These are phyloP conservation scores for Acleris literana DNA, from an alignment of 2,888 invertebrate genomes.

Conservation along the genomic window DNA sequence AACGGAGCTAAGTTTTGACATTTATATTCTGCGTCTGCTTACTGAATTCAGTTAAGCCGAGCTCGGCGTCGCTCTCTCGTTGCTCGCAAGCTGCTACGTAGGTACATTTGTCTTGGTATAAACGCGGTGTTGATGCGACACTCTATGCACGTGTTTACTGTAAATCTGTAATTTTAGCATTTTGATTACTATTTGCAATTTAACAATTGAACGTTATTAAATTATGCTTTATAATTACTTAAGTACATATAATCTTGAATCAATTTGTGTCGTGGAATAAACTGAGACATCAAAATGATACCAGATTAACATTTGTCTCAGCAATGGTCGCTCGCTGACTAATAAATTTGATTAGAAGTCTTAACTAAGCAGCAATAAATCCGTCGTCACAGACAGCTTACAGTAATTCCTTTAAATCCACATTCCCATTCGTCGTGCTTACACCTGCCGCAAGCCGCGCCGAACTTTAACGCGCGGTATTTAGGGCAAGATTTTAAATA, in stretches of 20 bases:
- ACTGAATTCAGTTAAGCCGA: constrained; percentile 51
- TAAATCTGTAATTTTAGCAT: not conserved
- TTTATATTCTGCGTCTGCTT: constrained; percentile 48
- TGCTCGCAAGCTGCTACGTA: constrained; percentile 46
- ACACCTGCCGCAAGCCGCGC: constrained; percentile 53
- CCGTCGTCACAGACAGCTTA: constrained; percentile 51
- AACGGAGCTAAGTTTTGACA: constrained; percentile 40
- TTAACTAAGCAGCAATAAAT: constrained; percentile 54
- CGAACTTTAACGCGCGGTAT: constrained; percentile 46
- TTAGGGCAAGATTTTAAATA: constrained; percentile 53
- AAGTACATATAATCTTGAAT: too few species aligned
- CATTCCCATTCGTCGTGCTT: constrained; percentile 48
- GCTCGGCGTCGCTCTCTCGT: constrained; percentile 49
- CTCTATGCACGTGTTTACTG: constrained; percentile 1
- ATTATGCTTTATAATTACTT: not conserved
- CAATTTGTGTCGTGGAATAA: not conserved
- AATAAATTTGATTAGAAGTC: constrained; percentile 54
- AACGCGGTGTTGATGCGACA: constrained; percentile 27
- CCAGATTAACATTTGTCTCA: constrained; percentile 13
- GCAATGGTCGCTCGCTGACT: constrained; percentile 20
- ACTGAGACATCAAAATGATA: constrained; percentile 3
- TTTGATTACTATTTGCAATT: constrained; percentile 6
- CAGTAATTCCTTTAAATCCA: constrained; percentile 61
- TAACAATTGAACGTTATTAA: not conserved
- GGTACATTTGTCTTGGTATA: constrained; percentile 46